Conservation (phyloP, 2,797 vertebrate species). For the Rallus crepitans region DNA sequence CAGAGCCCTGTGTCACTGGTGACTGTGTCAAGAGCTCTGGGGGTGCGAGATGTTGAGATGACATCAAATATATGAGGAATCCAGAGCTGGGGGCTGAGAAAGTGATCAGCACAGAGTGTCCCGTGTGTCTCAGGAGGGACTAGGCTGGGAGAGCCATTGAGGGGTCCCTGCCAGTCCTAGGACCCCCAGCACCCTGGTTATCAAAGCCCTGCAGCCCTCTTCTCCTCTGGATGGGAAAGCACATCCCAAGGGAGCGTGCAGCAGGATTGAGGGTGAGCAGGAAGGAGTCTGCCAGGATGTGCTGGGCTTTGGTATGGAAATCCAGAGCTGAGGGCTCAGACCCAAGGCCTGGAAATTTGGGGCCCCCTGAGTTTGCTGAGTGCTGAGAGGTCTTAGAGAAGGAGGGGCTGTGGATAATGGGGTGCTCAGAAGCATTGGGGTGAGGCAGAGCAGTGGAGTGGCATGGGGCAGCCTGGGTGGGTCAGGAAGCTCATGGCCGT, state of each 20-base stretch:
- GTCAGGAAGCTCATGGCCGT: not conserved
- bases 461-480: not conserved
- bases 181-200: not conserved
- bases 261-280: fast-evolving
- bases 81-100: not conserved
- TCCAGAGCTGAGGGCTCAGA: not conserved
- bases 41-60: not conserved
- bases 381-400: not conserved
- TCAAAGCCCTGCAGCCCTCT: not conserved
- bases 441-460: not conserved
- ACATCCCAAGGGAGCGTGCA: not conserved
- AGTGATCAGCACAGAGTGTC: not conserved
- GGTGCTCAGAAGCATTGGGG: not conserved
- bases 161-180: not conserved
- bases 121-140: not conserved
- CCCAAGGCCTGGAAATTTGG: not conserved
- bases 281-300: not conserved
- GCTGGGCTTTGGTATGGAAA: fast-evolving
- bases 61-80: fast-evolving
- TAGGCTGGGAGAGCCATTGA: not conserved
- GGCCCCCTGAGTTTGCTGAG: not conserved
- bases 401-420: fast-evolving
- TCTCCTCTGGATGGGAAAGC: not conserved
- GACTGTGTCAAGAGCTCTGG: not conserved
- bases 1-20: not conserved